Conservation (phyloP, 1,140 invertebrate species). For the Periplaneta americana region DNA sequence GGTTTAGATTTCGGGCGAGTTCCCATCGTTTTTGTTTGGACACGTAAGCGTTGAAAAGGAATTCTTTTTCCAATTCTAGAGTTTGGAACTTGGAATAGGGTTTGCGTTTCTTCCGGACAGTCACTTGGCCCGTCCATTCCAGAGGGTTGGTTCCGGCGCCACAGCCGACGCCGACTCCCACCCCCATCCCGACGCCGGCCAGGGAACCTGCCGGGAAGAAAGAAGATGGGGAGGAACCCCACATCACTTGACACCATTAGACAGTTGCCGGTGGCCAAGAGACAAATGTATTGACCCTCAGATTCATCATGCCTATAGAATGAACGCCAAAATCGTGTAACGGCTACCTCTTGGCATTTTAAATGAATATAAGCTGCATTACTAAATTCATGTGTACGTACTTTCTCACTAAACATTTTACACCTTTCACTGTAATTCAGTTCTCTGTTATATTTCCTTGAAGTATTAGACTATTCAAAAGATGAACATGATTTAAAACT, state of each 20-base stretch:
- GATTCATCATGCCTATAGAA: neutral
- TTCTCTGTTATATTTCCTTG: too few relatives aligned
- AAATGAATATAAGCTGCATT: too few relatives aligned
- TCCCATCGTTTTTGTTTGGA: conserved; percentile 97
- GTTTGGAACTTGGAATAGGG: conserved; percentile 97
- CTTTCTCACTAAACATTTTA: too few relatives aligned
- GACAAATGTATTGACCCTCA: neutral
- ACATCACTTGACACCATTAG: conserved; percentile 59
- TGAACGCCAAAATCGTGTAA: neutral
- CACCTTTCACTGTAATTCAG: neutral
- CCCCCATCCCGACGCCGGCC: conserved; percentile 53
- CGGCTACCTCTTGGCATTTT: too few relatives aligned
- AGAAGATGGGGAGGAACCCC: conserved; percentile 53
- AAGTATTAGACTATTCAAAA: too few relatives aligned
- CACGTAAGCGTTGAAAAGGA: conserved; percentile 93
- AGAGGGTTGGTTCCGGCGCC: conserved; percentile 70
- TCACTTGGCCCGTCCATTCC: conserved; percentile 90
- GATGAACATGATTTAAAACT: too few relatives aligned
- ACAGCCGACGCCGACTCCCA: conserved; percentile 52
- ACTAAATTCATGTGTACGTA: too few relatives aligned
- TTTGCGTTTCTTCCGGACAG: conserved; percentile 93
- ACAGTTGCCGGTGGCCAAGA: conserved; percentile 26
- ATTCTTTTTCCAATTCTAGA: conserved; percentile 94
- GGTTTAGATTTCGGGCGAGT: conserved; percentile 83
- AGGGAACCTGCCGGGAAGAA: conserved; percentile 47